These are phyloP conservation scores for Gibbula magus DNA, from an alignment of 2,888 invertebrate genomes.

Conservation along the genomic window DNA sequence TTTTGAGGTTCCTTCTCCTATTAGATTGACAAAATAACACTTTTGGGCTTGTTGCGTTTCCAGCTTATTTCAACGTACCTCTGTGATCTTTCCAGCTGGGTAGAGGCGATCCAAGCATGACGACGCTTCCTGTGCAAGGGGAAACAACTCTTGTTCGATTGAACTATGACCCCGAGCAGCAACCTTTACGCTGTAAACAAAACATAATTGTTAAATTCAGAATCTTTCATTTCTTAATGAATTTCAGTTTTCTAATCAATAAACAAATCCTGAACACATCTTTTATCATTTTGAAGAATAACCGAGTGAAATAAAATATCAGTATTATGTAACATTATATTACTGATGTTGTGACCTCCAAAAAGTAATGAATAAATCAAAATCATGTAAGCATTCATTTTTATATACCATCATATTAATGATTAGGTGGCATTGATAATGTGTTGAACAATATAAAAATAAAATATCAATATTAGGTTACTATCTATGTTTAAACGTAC, in stretches of 20 bases:
- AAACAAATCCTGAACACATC: too few relatives aligned
- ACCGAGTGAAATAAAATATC: too few relatives aligned
- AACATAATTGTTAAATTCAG: not conserved
- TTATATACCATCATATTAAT: not conserved
- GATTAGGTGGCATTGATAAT: too few relatives aligned
- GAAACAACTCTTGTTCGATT: conserved; percentile 85
- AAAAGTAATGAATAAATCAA: too few relatives aligned
- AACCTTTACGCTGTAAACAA: conserved; percentile 77
- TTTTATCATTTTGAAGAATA: too few relatives aligned
- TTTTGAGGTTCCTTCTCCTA: too few relatives aligned
- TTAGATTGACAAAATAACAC: not conserved
- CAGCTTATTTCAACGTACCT: conserved; percentile 76
- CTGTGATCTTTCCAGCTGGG: conserved; percentile 87
- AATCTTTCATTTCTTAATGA: too few relatives aligned
- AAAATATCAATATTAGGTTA: not conserved
- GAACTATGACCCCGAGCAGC: conserved; percentile 82
- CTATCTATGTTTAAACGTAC: conserved; percentile 50
- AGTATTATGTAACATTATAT: too few relatives aligned
- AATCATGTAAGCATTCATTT: too few relatives aligned
- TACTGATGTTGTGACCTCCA: too few relatives aligned
- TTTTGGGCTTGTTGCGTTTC: too few relatives aligned
- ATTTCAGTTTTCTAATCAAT: too few relatives aligned
- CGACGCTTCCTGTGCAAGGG: conserved; percentile 84
- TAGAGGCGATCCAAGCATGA: conserved; percentile 84
- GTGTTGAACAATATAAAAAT: not conserved